These are phyloP conservation scores for Arizona elegans DNA, from an alignment of 2,113 vertebrate genomes.

Conservation along the genomic window DNA sequence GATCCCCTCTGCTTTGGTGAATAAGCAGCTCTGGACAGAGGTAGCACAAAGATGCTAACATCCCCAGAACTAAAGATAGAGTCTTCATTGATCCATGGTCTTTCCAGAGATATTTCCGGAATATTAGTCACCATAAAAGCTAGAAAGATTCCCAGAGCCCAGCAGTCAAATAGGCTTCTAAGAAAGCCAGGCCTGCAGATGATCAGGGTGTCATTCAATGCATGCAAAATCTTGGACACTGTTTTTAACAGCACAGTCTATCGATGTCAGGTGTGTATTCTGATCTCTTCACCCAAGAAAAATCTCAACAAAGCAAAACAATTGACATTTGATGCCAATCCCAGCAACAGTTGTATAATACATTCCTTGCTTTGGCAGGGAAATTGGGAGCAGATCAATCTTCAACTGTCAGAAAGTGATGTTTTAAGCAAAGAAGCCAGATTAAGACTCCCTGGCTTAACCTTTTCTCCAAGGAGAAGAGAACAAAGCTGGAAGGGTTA, in stretches of 20 bases:
- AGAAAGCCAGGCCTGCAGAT: neutral
- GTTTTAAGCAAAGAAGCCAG: neutral
- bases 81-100: neutral
- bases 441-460: neutral
- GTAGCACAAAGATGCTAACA: neutral
- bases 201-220: neutral
- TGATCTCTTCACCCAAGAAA: neutral
- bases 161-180: neutral
- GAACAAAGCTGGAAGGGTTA: neutral
- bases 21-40: neutral
- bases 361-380: neutral
- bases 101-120: neutral
- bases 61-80: neutral
- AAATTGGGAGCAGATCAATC: neutral
- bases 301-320: neutral
- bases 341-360: neutral
- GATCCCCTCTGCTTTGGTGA: neutral
- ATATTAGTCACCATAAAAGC: fast-evolving
- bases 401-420: neutral
- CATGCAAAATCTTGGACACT: no score
- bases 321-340: neutral
- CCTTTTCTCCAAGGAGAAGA: neutral
- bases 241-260: neutral
- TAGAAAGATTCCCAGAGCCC: neutral
- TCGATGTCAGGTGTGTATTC: neutral